These are phyloP conservation scores for Lamprologus tigripictilis DNA, from an alignment of 2,113 vertebrate species.

Conservation along the genomic window DNA sequence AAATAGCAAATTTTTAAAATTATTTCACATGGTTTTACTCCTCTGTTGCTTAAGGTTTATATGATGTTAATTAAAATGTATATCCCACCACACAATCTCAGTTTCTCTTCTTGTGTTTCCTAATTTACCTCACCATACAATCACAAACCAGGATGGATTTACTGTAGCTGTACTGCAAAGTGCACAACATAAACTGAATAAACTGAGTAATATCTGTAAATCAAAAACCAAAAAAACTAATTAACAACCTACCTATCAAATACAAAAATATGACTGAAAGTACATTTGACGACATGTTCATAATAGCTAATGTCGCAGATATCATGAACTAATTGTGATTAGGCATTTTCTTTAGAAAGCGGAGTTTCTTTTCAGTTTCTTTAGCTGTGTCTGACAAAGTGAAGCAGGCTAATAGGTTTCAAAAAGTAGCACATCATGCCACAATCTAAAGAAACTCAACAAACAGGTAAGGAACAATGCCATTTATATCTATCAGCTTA, in stretches of 20 bases:
- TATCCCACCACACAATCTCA: slow-evolving; percentile 21
- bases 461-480: not conserved
- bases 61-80: slow-evolving; percentile 16
- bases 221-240: not conserved
- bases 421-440: not conserved
- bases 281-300: slow-evolving; percentile 61
- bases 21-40: not conserved
- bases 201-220: not conserved
- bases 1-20: rapidly evolving
- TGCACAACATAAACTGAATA: not conserved
- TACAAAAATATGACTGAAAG: not conserved
- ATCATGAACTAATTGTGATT: slow-evolving; percentile 29
- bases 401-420: not conserved
- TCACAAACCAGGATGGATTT: not conserved
- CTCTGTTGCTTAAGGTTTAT: not conserved
- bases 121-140: not conserved
- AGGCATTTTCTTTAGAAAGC: slow-evolving; percentile 10
- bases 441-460: not conserved
- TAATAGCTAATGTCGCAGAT: slow-evolving; percentile 55
- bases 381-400: not conserved
- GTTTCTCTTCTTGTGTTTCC: not conserved
- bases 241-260: not conserved
- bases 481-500: not conserved
- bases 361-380: not conserved
- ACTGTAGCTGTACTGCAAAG: not conserved